Evolutionary conservation across 2,888 invertebrate genomes (phyloP).

Genomic region (Epirrita christyi): DNA sequence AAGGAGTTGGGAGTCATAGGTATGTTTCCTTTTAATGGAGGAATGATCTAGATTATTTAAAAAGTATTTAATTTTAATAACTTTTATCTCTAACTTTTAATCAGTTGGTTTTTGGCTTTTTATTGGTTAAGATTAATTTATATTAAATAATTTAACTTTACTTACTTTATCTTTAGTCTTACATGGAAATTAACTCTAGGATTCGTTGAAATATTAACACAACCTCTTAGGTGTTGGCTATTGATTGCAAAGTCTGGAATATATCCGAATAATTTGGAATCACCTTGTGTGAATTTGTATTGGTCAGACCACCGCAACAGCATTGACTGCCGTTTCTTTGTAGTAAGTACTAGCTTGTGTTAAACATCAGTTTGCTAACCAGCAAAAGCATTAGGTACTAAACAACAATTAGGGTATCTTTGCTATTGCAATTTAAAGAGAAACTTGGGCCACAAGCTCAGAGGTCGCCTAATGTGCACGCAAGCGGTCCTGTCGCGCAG

Average conservation of each 20-base stretch:
- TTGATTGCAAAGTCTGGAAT: slow-evolving; percentile 1
- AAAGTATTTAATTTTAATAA: too few species aligned
- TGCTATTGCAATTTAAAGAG: slow-evolving; percentile 23
- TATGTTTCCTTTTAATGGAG: background rate
- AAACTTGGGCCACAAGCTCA: slow-evolving; percentile 49
- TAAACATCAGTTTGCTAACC: background rate
- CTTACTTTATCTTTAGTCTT: too few species aligned
- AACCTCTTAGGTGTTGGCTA: slow-evolving; percentile 3
- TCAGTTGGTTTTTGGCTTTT: slow-evolving; percentile 12
- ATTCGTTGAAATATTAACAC: slow-evolving; percentile 8
- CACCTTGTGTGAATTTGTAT: background rate
- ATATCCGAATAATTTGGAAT: background rate
- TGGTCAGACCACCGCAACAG: background rate
- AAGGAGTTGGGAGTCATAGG: too few species aligned
- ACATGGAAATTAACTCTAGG: slow-evolving; percentile 6
- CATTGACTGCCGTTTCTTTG: background rate
- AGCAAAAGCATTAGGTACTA: background rate
- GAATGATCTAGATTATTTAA: background rate
- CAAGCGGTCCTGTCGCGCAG: slow-evolving; percentile 72
- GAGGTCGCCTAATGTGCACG: slow-evolving; percentile 58
- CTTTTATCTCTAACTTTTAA: too few species aligned
- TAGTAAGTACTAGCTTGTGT: background rate
- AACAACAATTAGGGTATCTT: background rate
- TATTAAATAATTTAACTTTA: slow-evolving; percentile 16
- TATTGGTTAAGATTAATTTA: slow-evolving; percentile 10